Evolutionary conservation across 2,113 vertebrate genomes (phyloP), one percentile per base, ranked within the genome.

Genomic region (Pleuronectes platessa): DNA sequence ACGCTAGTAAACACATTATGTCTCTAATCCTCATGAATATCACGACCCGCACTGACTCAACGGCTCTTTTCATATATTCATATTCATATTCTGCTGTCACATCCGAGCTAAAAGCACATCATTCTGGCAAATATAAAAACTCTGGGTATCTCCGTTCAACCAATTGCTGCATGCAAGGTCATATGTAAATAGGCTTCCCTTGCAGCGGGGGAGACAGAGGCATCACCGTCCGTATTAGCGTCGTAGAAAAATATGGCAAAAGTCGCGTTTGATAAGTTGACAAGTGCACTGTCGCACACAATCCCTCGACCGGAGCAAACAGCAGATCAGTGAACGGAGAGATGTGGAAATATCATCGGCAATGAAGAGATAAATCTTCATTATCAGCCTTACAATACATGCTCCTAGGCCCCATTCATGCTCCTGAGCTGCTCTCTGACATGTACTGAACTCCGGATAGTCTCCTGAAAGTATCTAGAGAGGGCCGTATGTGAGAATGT

Each of bases 151-250:
- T 71, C 73, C 23, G 31, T 82, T 84, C 78, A 74, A 47, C 74
- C 83, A 78, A 90, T 80, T 86, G 80, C 89, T 55, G 81, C 79
- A 53, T 15, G 71, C 90, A 93, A 94, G 91, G 93, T 94, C 90
- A 86, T 92, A 93, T 93, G 91, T 74, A 94, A 93, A 93, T 94
- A 66, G 49, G 67, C 65, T 86, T 84, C 72, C 78, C 83, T 86
- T 54, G 78, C 84, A 76, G 80, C 71, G 24, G 68, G 63, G 64
- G 63, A 77, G 81, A 83, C 80, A 31, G 75, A 53, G 75, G 86
- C 84, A 81, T 86, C 62, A 26, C 79, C 81, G 60, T 71, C 84
- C 69, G 45, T 85, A 86, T 89, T 83, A 61, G 83, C 78, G 51
- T 76, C 74, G 70, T 82, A 51, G 20, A 51, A 47, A 31, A 31